Percentiles rank a stretch among this genome's conserved stretches.
Conservation (phyloP, 2,113 vertebrate species). For the Papio anubis region DNA sequence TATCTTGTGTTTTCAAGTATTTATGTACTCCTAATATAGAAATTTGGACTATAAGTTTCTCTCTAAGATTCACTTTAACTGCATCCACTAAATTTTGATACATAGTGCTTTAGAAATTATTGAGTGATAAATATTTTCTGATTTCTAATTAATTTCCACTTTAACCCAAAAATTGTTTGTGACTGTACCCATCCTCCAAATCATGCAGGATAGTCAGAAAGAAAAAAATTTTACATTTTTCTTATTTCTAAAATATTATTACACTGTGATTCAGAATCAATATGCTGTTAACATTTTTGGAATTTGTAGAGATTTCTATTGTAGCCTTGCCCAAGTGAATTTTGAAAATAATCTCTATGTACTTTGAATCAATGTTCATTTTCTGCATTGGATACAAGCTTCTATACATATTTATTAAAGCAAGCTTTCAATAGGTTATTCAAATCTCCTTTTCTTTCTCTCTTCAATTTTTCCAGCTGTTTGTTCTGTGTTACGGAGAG, state of each 20-base stretch:
- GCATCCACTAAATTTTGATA: not conserved
- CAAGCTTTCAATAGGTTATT: not conserved
- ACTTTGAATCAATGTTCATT: not conserved
- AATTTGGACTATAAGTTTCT: not conserved
- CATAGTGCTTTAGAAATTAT: not conserved
- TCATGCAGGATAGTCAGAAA: not conserved
- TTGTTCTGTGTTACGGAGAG: not conserved
- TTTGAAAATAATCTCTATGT: not conserved
- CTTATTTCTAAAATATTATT: slow-evolving; percentile 4
- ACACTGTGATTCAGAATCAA: not conserved
- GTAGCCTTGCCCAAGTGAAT: not conserved
- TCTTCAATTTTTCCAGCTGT: not conserved
- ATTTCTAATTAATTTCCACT: not conserved
- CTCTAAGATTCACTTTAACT: not conserved
- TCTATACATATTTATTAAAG: not conserved
- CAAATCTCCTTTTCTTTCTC: not conserved
- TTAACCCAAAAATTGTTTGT: not conserved
- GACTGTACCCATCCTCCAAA: not conserved
- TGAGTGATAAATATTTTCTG: not conserved
- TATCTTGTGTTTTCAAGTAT: not conserved
- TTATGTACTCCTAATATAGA: not conserved
- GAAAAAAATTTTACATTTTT: not conserved
- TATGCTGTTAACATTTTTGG: not conserved
- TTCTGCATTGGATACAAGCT: not conserved
- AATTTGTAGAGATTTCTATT: not conserved